Percentiles rank a stretch among this genome's conserved stretches.
Conservation (phyloP, 30 jellyfish, hydroid and myxozoan species). For the Aurelia sp. region DNA sequence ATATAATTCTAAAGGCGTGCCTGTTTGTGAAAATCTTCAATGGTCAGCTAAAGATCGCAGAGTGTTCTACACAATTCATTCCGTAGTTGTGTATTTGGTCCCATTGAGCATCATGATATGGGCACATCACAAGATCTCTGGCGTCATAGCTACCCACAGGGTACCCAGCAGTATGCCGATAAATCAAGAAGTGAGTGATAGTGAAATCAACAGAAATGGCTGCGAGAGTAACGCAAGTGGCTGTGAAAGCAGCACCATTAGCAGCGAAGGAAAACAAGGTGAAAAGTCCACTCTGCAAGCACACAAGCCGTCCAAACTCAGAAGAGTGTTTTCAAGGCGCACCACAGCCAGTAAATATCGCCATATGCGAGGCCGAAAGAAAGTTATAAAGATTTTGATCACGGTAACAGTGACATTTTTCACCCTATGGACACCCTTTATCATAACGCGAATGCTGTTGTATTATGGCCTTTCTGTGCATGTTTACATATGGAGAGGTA, state of each 20-base stretch:
- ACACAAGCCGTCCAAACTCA: neutral
- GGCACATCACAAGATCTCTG: constrained; percentile 84
- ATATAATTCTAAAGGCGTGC: constrained; percentile 11
- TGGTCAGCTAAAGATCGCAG: constrained; percentile 80
- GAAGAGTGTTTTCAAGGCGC: constrained; percentile 37
- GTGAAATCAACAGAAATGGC: constrained; percentile 42
- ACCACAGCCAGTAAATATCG: constrained; percentile 28
- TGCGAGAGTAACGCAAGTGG: neutral
- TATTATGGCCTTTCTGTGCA: constrained; percentile 70
- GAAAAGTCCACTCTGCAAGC: neutral
- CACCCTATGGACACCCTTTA: constrained; percentile 93
- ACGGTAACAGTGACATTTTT: constrained; percentile 82
- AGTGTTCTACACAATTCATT: constrained; percentile 76
- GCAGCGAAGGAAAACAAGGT: constrained; percentile 22
- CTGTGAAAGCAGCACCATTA: neutral
- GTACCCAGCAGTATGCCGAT: constrained; percentile 41
- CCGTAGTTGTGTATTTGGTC: constrained; percentile 71
- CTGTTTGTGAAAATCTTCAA: constrained; percentile 74
- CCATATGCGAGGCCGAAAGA: constrained; percentile 58
- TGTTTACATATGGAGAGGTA: constrained; percentile 74
- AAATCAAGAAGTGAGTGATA: neutral
- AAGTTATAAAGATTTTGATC: constrained; percentile 72
- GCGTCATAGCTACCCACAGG: constrained; percentile 61
- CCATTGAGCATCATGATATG: constrained; percentile 86
- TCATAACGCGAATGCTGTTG: constrained; percentile 72